Evolutionary conservation across 2,888 invertebrate species (phyloP).

Genomic region (Hypomecis punctinalis): DNA sequence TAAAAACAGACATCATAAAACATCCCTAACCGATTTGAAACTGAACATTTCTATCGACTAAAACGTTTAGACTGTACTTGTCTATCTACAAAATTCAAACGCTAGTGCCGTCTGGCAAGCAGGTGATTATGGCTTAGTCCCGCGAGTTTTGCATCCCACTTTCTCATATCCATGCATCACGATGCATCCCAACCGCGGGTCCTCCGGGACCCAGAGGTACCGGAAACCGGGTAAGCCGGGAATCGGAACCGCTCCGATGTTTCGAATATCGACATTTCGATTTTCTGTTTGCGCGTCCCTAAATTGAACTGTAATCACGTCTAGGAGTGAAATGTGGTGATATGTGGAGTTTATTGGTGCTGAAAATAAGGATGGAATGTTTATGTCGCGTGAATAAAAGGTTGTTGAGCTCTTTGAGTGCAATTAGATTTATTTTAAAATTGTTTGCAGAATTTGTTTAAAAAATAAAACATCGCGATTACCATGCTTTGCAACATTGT

Average conservation of each 20-base stretch:
- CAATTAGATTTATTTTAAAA: too few species aligned
- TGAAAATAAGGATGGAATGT: background rate
- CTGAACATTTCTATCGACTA: background rate
- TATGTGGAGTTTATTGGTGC: conserved; percentile 9
- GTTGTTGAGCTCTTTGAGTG: too few species aligned
- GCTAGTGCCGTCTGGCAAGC: conserved; percentile 51
- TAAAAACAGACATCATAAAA: background rate
- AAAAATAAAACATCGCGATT: too few species aligned
- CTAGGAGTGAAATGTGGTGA: conserved; percentile 29
- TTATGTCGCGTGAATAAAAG: too few species aligned
- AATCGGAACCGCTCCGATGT: conserved; percentile 50
- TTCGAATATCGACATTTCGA: conserved; percentile 49
- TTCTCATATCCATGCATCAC: conserved; percentile 75
- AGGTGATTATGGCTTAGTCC: conserved; percentile 70
- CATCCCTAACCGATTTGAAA: background rate
- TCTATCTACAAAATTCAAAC: conserved; percentile 25
- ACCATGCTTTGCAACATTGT: too few species aligned
- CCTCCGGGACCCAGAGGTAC: conserved; percentile 49
- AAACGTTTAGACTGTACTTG: conserved; percentile 6
- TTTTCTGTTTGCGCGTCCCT: conserved; percentile 43
- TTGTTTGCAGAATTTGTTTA: too few species aligned
- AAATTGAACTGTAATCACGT: conserved; percentile 46
- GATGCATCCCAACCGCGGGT: conserved; percentile 68
- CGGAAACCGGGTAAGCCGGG: conserved; percentile 47
- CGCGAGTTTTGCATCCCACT: conserved; percentile 61